Conservation (phyloP, 2,888 invertebrate genomes). For the Pherbina coryleti region DNA sequence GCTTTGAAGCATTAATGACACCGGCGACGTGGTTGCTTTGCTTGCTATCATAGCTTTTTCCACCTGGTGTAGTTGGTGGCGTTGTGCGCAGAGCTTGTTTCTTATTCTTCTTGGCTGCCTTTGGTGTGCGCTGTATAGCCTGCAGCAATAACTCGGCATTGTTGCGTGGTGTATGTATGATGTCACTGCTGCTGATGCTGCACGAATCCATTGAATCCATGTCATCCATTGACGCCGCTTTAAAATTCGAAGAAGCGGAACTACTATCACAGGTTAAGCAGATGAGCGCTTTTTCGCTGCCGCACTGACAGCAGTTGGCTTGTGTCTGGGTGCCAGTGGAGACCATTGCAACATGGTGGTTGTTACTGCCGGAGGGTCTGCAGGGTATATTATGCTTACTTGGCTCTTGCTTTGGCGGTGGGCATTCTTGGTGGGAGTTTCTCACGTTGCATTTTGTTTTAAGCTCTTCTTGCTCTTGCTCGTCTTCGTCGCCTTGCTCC, state of each 20-base stretch:
- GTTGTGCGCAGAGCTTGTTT: slow-evolving; percentile 37
- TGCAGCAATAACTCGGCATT: slow-evolving; percentile 73
- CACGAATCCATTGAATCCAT: slow-evolving; percentile 50
- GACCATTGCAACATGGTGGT: slow-evolving; percentile 61
- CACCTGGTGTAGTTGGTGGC: slow-evolving; percentile 35
- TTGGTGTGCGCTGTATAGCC: slow-evolving; percentile 72
- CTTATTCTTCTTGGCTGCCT: slow-evolving; percentile 64
- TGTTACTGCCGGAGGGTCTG: slow-evolving; percentile 29
- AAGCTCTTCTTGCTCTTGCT: neutral
- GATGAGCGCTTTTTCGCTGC: slow-evolving; percentile 66
- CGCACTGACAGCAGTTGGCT: slow-evolving; percentile 62
- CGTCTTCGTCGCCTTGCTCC: slow-evolving; percentile 56
- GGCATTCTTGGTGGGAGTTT: slow-evolving; percentile 33
- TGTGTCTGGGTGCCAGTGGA: slow-evolving; percentile 69
- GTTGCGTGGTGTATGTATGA: slow-evolving; percentile 66
- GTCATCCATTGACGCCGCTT: slow-evolving; percentile 31
- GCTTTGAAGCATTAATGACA: neutral
- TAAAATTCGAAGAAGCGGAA: slow-evolving; percentile 47
- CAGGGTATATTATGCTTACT: slow-evolving; percentile 32
- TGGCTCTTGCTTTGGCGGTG: slow-evolving; percentile 46
- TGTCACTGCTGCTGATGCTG: slow-evolving; percentile 59
- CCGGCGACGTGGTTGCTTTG: slow-evolving; percentile 19
- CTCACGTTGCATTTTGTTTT: neutral
- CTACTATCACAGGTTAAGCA: slow-evolving; percentile 61
- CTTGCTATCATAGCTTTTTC: slow-evolving; percentile 34